Evolutionary conservation across 2,113 vertebrate species (phyloP).

Genomic region (Bolborhynchus lineola): DNA sequence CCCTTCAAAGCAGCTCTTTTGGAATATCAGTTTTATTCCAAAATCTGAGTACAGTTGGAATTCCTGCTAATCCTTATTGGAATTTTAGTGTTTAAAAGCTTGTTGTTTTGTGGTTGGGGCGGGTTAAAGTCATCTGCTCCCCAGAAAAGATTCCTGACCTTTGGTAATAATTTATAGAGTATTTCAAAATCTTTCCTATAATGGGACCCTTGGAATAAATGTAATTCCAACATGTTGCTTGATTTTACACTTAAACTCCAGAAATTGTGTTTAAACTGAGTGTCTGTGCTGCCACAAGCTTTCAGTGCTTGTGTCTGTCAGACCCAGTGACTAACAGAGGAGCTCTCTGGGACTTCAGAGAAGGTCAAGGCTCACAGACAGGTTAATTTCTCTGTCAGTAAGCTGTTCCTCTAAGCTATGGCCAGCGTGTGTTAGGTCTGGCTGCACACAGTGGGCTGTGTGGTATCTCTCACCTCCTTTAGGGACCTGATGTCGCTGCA

Average conservation of each 20-base stretch:
- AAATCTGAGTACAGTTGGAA: background rate
- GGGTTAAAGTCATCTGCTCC: background rate
- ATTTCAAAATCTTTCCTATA: background rate
- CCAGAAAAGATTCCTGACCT: background rate
- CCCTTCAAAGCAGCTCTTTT: background rate
- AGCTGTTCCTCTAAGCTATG: background rate
- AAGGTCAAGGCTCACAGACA: rapidly evolving
- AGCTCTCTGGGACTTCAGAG: background rate
- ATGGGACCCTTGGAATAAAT: background rate
- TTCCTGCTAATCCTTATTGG: background rate
- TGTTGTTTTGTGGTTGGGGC: background rate
- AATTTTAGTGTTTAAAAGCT: background rate
- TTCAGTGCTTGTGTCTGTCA: rapidly evolving
- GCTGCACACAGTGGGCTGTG: background rate
- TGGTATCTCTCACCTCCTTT: background rate
- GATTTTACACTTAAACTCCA: background rate
- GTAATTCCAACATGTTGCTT: background rate
- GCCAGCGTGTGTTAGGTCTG: background rate
- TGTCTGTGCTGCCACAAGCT: background rate
- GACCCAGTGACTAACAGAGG: background rate
- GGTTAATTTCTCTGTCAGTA: background rate
- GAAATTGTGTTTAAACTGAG: background rate
- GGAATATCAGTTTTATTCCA: background rate
- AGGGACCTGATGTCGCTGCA: background rate
- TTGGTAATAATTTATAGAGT: background rate